Conservation (phyloP, 2,797 vertebrate genomes). For the Cuniculus paca region DNA sequence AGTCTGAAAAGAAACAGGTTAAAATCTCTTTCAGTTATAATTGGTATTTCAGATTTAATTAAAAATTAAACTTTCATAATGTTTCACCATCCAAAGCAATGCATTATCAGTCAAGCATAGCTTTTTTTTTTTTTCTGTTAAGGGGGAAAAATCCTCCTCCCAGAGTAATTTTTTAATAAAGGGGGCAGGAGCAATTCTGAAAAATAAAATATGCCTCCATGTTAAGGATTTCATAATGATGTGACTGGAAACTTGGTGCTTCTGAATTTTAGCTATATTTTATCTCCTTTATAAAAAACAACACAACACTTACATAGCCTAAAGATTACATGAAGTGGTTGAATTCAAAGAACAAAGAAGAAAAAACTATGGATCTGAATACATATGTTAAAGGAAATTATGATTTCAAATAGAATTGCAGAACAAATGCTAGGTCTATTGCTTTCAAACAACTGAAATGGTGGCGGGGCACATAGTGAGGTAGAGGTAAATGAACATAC, state of each 20-base stretch:
- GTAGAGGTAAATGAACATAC: slow-evolving; percentile 19
- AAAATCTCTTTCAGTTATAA: slow-evolving; percentile 94
- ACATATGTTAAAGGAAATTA: slow-evolving; percentile 80
- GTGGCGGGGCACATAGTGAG: background rate
- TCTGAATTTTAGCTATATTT: slow-evolving; percentile 85
- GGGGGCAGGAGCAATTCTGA: slow-evolving; percentile 87
- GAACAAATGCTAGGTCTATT: slow-evolving; percentile 53
- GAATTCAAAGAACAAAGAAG: slow-evolving; percentile 84
- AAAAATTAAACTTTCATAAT: slow-evolving; percentile 95
- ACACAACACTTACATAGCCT: slow-evolving; percentile 80
- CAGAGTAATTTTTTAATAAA: slow-evolving; percentile 90
- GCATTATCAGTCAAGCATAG: slow-evolving; percentile 93
- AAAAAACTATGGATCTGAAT: slow-evolving; percentile 84
- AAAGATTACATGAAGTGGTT: slow-evolving; percentile 80
- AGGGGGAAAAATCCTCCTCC: slow-evolving; percentile 83
- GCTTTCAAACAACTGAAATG: slow-evolving; percentile 50
- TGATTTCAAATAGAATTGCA: slow-evolving; percentile 65
- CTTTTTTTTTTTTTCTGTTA: slow-evolving; percentile 81
- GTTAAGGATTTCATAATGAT: slow-evolving; percentile 85
- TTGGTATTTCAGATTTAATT: slow-evolving; percentile 95
- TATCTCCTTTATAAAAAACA: slow-evolving; percentile 81
- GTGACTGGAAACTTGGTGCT: slow-evolving; percentile 80
- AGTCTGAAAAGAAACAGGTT: slow-evolving; percentile 94
- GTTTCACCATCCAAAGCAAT: slow-evolving; percentile 94
- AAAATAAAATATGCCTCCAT: slow-evolving; percentile 87